Evolutionary conservation across 2,797 vertebrate genomes (phyloP), one percentile per base, ranked within the genome.

Genomic region (Geotrypetes seraphini): DNA sequence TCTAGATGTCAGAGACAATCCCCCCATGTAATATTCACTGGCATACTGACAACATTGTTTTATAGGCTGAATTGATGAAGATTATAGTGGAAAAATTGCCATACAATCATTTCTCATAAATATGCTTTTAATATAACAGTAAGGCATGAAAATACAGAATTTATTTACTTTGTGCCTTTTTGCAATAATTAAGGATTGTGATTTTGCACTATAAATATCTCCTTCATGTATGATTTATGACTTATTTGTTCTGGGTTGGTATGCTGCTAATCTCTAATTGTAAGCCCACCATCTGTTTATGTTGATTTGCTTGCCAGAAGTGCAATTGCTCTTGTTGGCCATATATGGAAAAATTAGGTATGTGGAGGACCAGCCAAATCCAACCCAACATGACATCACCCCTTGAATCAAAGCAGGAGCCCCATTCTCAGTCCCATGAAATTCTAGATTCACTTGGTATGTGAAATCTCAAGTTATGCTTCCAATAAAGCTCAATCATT

Each of bases 341-440:
- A 79, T 83, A 78, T 83, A 82, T 62, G 78, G 81, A 51, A 73
- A 82, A 82, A 81, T 72, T 47, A 47, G 39, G 22, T 30, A 32
- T n/a, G 4, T 10, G 24, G 28, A 36, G 38, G 34, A 25, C 24
- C 12, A 19, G 28, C 34, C 42, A 37, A 25, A 16, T n/a, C 10
- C 23, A 10, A 10, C 5, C 10, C 23, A 30, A 21, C 34, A 31
- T 36, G 44, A 41, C 37, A 29, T 41, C 44, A 47, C 12, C 7
- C 4, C 12, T 20, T 23, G 25, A 29, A 26, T 23, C 44, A 13
- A 29, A 26, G 24, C 25, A 13, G 14, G 32, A 16, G 36, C 24
- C 30, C 37, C 17, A 43, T 24, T 36, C 39, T 35, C 25, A 25
- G 30, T 11, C 30, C 39, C 24, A n/a, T 21, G 33, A 40, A 43